These are phyloP conservation scores for Syrista parreyssii DNA, from an alignment of 2,888 invertebrate species.

Conservation along the genomic window DNA sequence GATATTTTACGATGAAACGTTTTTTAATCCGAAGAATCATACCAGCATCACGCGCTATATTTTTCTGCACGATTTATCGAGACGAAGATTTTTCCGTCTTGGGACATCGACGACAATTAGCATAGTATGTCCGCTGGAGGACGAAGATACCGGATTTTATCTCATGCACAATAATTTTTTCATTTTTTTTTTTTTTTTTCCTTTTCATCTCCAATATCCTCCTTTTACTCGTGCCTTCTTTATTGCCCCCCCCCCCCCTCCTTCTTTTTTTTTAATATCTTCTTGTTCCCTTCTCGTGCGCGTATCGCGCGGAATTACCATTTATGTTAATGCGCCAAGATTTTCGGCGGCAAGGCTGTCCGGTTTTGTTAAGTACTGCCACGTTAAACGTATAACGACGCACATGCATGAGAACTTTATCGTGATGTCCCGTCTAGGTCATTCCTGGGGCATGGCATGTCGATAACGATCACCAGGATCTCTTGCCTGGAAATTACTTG, in stretches of 20 bases:
- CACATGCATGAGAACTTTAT: background rate
- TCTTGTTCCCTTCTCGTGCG: background rate
- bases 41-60: background rate
- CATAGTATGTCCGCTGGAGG: background rate
- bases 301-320: conserved; percentile 8
- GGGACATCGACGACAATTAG: background rate
- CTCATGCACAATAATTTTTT: background rate
- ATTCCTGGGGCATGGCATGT: background rate
- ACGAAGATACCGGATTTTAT: background rate
- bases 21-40: too few relatives aligned
- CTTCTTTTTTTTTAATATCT: background rate
- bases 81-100: background rate
- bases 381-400: background rate
- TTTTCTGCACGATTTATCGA: background rate
- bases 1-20: background rate
- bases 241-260: background rate
- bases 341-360: conserved; percentile 6
- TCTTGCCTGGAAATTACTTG: background rate
- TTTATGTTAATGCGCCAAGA: conserved; percentile 13
- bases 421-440: background rate
- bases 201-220: background rate
- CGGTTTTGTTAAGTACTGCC: background rate
- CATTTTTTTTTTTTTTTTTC: background rate
- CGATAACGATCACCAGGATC: background rate
- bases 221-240: background rate